These are phyloP conservation scores for Sturnira hondurensis DNA, from an alignment of 2,113 vertebrate species.

Conservation along the genomic window DNA sequence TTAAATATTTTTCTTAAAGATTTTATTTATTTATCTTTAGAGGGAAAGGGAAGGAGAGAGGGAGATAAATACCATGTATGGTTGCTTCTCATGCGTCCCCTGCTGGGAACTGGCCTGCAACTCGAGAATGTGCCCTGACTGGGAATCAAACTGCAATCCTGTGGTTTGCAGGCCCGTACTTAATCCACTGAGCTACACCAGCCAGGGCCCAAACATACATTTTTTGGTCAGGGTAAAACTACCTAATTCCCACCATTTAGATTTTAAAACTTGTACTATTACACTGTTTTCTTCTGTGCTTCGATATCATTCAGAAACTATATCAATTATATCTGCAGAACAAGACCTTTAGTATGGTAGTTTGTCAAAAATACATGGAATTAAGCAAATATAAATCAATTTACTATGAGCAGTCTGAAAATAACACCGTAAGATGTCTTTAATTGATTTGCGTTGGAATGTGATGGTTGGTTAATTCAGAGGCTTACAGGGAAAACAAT, in stretches of 20 bases:
- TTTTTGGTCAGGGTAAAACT: background rate
- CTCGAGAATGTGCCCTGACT: too few species aligned
- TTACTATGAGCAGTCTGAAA: constrained; percentile 29
- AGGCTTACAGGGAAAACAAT: constrained; percentile 38
- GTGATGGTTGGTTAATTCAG: constrained; percentile 40
- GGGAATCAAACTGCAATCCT: too few species aligned
- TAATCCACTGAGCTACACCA: too few species aligned
- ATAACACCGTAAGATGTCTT: constrained; percentile 9
- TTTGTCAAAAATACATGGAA: constrained; percentile 7
- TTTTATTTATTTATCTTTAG: too few species aligned
- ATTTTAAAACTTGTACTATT: background rate
- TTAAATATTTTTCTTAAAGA: too few species aligned
- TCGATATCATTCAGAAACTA: background rate
- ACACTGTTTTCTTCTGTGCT: background rate
- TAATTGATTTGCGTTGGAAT: constrained; percentile 37
- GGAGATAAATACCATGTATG: too few species aligned
- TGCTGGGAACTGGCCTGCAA: too few species aligned
- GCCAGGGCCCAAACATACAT: too few species aligned
- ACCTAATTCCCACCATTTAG: background rate
- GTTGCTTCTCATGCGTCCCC: too few species aligned
- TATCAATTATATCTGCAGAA: background rate
- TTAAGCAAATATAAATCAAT: constrained; percentile 18
- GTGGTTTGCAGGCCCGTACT: too few species aligned
- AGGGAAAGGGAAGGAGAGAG: too few species aligned
- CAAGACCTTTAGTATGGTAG: background rate